phyloP scores from a whole-genome alignment of 2,113 vertebrate species.

The Xyrauchen texanus region DNA sequence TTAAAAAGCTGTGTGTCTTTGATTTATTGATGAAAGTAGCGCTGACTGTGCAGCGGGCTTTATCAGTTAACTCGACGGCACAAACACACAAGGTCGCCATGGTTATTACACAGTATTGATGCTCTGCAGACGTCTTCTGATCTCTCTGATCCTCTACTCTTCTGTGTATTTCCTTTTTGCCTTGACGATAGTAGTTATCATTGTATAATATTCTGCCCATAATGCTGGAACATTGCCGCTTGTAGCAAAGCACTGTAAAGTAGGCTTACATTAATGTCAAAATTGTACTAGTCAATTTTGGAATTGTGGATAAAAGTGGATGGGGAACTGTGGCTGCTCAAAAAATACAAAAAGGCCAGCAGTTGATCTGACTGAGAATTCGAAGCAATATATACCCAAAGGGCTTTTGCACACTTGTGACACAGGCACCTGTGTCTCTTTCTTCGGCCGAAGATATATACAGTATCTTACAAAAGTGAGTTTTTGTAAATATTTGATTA shows the following conservation, averaged over 20 bases:
- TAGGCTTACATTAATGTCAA: not conserved
- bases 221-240: not conserved
- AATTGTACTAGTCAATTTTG: no score
- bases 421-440: no score
- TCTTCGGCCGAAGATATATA: no score
- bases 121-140: constrained; percentile 23
- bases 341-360: no score
- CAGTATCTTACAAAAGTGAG: no score
- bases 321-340: no score
- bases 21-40: constrained; percentile 49
- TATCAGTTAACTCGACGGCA: constrained; percentile 41
- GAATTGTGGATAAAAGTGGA: no score
- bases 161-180: not conserved
- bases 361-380: no score
- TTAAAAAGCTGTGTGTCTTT: constrained; percentile 47
- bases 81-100: constrained; percentile 36
- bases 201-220: not conserved
- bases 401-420: no score
- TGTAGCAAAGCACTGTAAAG: not conserved
- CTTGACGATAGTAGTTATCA: not conserved
- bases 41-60: not conserved
- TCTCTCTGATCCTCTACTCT: constrained; percentile 34
- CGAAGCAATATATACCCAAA: no score
- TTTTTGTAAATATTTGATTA: no score
- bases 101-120: constrained; percentile 35